Evolutionary conservation across 2,113 vertebrate species (phyloP), one percentile per base, ranked within the genome.

Genomic region (Burhinus oedicnemus): DNA sequence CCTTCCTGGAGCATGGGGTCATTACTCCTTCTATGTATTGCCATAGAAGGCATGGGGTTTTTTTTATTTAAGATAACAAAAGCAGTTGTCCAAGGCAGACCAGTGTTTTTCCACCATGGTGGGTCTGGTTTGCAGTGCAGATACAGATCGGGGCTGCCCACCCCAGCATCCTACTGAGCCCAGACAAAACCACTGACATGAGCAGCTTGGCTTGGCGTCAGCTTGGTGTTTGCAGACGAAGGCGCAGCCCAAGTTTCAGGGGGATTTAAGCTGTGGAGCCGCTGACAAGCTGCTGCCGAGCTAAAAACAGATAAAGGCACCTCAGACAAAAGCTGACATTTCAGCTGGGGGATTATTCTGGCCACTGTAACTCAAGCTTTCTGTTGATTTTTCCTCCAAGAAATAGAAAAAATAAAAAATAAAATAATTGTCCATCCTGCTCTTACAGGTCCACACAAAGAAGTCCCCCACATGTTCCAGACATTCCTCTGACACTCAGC

Each of bases 241-340:
- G 70, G 82, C 55, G 51, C 29, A 72, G 60, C 54, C 52, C 40
- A 72, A 61, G 62, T 62, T 81, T 60, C 76, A 49, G 70, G 30
- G 55, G 61, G 54, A 77, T 83, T 93, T 90, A 64, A 69, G 77
- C 65, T 45, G 42, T 9, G 70, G 80, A 92, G 66, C 71, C 20
- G 2, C 61, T 90, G 95, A 79, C n/a, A 90, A 94, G 88, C 61
- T 52, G 75, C 40, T 92, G 36, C 85, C 0, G 23, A 44, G 62
- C 71, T 92, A 72, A 95, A 83, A 69, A 11, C 62, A 90, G 75
- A 83, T 52, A 83, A 90, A 90, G 81, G 45, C 2, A 8, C 42
- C 68, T 87, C 15, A 86, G 83, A 70, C 79, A 83, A 94, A 86
- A 86, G 75, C 71, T 95, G 79, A 86, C 5, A 22, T 83, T 95